These are phyloP conservation scores for Andrena trimmerana DNA, from an alignment of 2,888 invertebrate genomes.

Conservation along the genomic window DNA sequence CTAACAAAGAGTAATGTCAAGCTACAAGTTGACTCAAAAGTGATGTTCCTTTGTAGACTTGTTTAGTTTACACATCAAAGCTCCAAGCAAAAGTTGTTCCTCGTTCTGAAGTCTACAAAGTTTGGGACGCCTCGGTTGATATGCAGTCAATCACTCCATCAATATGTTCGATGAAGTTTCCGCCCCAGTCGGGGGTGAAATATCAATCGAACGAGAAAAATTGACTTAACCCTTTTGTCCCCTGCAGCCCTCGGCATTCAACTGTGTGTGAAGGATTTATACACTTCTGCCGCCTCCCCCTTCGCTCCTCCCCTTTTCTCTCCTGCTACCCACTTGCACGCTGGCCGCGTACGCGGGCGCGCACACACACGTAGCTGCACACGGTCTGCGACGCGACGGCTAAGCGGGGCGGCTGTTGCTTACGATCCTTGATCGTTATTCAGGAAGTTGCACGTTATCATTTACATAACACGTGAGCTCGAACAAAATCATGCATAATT, in stretches of 20 bases:
- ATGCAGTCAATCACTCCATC: not conserved
- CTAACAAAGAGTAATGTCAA: too few relatives aligned
- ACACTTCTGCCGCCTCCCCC: not conserved
- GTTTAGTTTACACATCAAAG: too few relatives aligned
- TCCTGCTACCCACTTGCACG: not conserved
- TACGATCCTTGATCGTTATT: constrained; percentile 69
- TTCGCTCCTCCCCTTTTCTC: not conserved
- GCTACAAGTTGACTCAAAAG: too few relatives aligned
- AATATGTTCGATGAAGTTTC: not conserved
- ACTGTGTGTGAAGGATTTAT: constrained; percentile 39
- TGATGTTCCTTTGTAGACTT: too few relatives aligned
- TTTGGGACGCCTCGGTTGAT: too few relatives aligned
- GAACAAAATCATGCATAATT: constrained; percentile 65
- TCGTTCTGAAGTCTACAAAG: too few relatives aligned
- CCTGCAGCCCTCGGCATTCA: constrained; percentile 16
- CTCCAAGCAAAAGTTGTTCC: too few relatives aligned
- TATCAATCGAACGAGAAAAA: not conserved
- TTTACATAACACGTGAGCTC: constrained; percentile 69
- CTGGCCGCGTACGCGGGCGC: not conserved
- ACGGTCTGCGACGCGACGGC: constrained; percentile 24
- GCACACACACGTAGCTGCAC: not conserved
- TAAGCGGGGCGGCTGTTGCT: constrained; percentile 51
- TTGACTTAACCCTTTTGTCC: constrained; percentile 3
- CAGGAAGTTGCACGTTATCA: constrained; percentile 72
- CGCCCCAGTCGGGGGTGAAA: not conserved